Conservation (phyloP, 1,140 invertebrate species). For the Ganaspis sp. region DNA sequence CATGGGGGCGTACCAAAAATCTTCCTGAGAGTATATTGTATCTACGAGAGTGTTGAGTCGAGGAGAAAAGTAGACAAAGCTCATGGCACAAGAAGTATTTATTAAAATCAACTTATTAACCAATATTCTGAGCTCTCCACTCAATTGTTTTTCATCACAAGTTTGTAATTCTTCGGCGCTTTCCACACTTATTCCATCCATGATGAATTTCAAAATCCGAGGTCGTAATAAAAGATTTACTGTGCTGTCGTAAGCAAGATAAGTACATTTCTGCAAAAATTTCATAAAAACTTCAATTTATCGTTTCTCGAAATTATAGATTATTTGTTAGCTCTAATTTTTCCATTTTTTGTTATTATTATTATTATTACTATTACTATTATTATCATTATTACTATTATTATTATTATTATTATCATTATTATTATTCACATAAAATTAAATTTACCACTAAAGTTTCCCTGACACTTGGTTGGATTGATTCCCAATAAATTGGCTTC, state of each 20-base stretch:
- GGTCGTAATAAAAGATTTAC: slow-evolving; percentile 71
- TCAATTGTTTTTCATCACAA: slow-evolving; percentile 71
- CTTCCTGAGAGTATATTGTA: slow-evolving; percentile 69
- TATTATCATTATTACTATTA: no score
- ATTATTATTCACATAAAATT: slow-evolving; percentile 32
- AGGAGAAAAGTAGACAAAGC: slow-evolving; percentile 72
- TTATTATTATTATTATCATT: no score
- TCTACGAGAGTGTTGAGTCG: slow-evolving; percentile 70
- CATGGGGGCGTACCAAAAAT: slow-evolving; percentile 74
- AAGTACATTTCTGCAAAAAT: slow-evolving; percentile 68
- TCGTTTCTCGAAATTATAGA: no score
- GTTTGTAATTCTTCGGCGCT: slow-evolving; percentile 72
- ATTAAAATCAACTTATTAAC: slow-evolving; percentile 74
- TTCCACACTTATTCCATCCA: slow-evolving; percentile 73
- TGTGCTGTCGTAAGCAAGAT: slow-evolving; percentile 73
- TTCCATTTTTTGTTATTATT: no score
- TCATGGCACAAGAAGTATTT: slow-evolving; percentile 71
- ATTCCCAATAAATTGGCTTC: slow-evolving; percentile 66
- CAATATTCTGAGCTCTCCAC: slow-evolving; percentile 67
- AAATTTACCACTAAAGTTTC: slow-evolving; percentile 68
- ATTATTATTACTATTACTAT: no score
- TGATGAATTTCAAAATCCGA: slow-evolving; percentile 74
- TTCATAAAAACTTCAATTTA: no score
- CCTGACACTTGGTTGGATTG: slow-evolving; percentile 64
- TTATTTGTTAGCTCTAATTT: no score